Conservation (phyloP, 2,888 invertebrate species). For the Oegoconia quadripuncta region DNA sequence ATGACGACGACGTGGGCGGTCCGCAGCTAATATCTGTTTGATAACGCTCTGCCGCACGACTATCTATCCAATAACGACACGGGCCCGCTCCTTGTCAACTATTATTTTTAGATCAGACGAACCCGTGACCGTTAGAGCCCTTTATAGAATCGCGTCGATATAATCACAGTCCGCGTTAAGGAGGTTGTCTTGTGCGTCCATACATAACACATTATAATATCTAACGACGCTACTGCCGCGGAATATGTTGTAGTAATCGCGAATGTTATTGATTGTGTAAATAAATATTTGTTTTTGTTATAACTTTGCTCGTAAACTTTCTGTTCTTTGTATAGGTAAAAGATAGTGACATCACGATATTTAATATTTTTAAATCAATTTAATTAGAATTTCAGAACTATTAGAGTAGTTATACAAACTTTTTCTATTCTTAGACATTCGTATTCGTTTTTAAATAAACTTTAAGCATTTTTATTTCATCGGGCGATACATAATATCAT, state of each 20-base stretch:
- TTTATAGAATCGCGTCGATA: constrained; percentile 27
- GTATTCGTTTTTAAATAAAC: too few relatives aligned
- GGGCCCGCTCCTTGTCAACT: constrained; percentile 40
- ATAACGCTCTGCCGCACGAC: constrained; percentile 45
- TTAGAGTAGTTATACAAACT: too few relatives aligned
- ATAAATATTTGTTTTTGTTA: constrained; percentile 9
- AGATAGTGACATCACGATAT: too few relatives aligned
- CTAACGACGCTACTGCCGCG: constrained; percentile 12
- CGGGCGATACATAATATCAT: too few relatives aligned
- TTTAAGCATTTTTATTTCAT: too few relatives aligned
- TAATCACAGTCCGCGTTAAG: too few relatives aligned
- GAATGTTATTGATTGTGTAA: constrained; percentile 20
- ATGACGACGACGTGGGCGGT: constrained; percentile 70
- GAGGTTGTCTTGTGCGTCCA: neutral
- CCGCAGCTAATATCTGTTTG: constrained; percentile 61
- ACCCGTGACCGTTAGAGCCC: constrained; percentile 17
- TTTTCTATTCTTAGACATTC: too few relatives aligned
- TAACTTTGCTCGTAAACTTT: too few relatives aligned
- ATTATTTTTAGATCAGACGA: constrained; percentile 64
- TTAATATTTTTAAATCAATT: too few relatives aligned
- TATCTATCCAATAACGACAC: constrained; percentile 33
- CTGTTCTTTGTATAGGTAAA: constrained; percentile 1
- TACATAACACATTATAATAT: constrained; percentile 1
- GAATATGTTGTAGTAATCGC: constrained; percentile 14
- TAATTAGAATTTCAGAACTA: too few relatives aligned